Conservation (phyloP, 2,888 invertebrate species). For the Agonopterix heracliana region DNA sequence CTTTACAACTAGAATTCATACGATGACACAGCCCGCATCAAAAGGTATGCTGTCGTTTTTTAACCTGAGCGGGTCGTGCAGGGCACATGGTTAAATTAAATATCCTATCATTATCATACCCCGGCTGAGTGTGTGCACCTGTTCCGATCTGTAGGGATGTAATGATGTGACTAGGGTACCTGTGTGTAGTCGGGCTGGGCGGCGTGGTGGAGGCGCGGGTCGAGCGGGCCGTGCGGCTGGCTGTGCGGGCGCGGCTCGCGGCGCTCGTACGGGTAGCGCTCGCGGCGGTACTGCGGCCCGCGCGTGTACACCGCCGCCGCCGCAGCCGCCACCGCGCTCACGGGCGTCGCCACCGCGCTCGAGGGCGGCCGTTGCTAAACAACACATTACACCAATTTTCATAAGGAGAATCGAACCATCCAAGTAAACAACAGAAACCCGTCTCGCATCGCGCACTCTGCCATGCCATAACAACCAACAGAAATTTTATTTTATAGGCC, state of each 20-base stretch:
- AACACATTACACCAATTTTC: too few relatives aligned
- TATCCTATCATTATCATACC: too few relatives aligned
- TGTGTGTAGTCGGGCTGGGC: slow-evolving; percentile 63
- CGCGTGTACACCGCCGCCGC: slow-evolving; percentile 18
- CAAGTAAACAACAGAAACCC: too few relatives aligned
- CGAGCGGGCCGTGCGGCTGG: slow-evolving; percentile 20
- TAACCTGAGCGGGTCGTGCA: too few relatives aligned
- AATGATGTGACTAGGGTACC: slow-evolving; percentile 27
- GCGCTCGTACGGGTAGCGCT: slow-evolving; percentile 14
- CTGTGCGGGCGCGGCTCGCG: slow-evolving; percentile 21
- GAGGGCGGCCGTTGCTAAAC: background rate
- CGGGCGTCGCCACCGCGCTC: slow-evolving; percentile 1
- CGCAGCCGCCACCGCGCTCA: slow-evolving; percentile 7
- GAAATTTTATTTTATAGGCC: too few relatives aligned
- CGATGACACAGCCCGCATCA: too few relatives aligned
- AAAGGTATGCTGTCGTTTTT: too few relatives aligned
- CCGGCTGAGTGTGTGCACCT: background rate
- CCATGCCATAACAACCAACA: too few relatives aligned
- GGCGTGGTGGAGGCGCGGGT: slow-evolving; percentile 20
- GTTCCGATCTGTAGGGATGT: background rate
- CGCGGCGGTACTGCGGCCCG: slow-evolving; percentile 10
- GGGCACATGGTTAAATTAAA: too few relatives aligned
- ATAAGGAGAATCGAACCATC: too few relatives aligned
- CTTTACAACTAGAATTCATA: too few relatives aligned
- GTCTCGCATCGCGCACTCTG: too few relatives aligned